Conservation (phyloP, 2,113 vertebrate genomes). For the Mustela nigripes region DNA sequence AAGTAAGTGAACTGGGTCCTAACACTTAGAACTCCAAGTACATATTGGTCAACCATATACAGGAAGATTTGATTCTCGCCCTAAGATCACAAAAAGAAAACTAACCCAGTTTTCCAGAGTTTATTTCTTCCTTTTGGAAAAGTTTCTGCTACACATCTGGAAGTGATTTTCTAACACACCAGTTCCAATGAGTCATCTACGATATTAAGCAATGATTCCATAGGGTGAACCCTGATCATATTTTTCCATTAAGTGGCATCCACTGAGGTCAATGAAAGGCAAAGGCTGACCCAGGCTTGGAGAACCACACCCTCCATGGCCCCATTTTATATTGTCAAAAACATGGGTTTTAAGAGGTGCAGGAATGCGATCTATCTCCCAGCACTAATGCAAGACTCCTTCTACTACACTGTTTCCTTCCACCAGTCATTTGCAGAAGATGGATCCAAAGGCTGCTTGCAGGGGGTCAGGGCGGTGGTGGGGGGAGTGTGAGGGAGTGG, state of each 20-base stretch:
- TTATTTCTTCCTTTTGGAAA: conserved; percentile 78
- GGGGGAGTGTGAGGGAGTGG: no score
- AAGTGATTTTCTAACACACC: conserved; percentile 81
- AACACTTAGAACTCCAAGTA: not conserved
- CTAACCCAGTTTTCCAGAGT: conserved; percentile 71
- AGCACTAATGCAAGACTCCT: conserved; percentile 10
- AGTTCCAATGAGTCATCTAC: conserved; percentile 81
- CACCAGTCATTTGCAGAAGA: not conserved
- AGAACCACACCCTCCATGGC: conserved; percentile 35
- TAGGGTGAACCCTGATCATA: conserved; percentile 80
- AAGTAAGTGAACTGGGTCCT: not conserved
- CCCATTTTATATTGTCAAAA: conserved; percentile 33
- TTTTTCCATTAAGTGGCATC: conserved; percentile 73
- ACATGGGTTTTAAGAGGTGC: not conserved
- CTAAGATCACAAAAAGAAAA: conserved; percentile 63
- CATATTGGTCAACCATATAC: not conserved
- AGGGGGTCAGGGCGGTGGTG: not conserved
- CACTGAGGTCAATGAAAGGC: conserved; percentile 69
- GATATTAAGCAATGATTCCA: conserved; percentile 83
- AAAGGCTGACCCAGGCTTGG: conserved; percentile 48
- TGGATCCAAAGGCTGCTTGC: not conserved
- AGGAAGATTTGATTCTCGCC: conserved; percentile 49
- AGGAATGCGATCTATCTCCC: conserved; percentile 18
- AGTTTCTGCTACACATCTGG: conserved; percentile 80
- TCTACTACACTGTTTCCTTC: conserved; percentile 46